phyloP scores from a whole-genome alignment of 1,140 invertebrate species.

The Zaprionus vittiger region DNA sequence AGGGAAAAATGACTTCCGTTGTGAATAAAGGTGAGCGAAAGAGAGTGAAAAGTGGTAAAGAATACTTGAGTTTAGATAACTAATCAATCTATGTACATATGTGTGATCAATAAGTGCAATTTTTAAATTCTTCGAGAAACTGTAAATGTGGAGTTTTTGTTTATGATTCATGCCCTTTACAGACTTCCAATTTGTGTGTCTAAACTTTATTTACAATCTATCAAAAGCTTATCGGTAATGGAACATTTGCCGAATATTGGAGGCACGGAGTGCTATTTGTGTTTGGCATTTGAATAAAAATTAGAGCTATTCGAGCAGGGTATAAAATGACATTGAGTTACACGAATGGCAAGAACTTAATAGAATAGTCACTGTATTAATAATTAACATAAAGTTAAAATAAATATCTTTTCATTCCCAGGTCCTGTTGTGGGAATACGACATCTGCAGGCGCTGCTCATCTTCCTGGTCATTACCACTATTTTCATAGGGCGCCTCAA shows the following conservation, averaged over 20 bases:
- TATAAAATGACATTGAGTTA: background rate
- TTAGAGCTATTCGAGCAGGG: background rate
- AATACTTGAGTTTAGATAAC: too few species aligned
- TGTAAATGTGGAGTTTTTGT: background rate
- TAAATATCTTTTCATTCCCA: constrained; percentile 20
- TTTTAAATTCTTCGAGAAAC: background rate
- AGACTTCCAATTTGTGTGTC: background rate
- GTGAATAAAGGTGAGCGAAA: constrained; percentile 20
- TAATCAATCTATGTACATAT: too few species aligned
- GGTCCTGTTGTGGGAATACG: constrained; percentile 66
- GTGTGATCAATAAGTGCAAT: background rate
- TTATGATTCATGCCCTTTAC: background rate
- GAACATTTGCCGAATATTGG: background rate
- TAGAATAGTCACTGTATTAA: too few species aligned
- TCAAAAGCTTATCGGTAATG: constrained; percentile 12
- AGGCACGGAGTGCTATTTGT: constrained; percentile 14
- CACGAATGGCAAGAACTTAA: background rate
- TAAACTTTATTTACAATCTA: constrained; percentile 17
- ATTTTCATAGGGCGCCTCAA: constrained; percentile 66
- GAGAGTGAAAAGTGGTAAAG: background rate
- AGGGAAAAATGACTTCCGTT: constrained; percentile 22
- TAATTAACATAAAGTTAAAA: too few species aligned
- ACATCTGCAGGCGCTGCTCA: constrained; percentile 64
- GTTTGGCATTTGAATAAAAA: background rate
- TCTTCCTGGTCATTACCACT: constrained; percentile 59